Evolutionary conservation across 1,140 invertebrate genomes (phyloP).

Genomic region (Oedothorax gibbosus): DNA sequence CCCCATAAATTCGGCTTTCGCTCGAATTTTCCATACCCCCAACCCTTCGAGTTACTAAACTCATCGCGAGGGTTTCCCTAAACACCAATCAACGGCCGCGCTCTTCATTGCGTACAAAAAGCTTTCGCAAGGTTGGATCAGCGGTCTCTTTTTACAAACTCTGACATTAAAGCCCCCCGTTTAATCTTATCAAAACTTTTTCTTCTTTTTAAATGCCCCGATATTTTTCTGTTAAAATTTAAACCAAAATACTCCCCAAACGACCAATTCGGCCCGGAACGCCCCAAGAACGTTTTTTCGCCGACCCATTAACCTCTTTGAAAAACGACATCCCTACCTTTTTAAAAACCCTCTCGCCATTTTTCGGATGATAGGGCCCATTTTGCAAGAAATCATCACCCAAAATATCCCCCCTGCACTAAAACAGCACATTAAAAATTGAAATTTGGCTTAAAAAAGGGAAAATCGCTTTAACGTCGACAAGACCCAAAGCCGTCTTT

Average conservation of each 20-base stretch:
- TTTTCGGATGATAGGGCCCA: too few relatives aligned
- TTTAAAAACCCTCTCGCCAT: too few relatives aligned
- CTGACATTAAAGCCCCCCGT: neutral
- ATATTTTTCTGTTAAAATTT: neutral
- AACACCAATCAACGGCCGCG: neutral
- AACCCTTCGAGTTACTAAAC: neutral
- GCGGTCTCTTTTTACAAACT: conserved; percentile 1
- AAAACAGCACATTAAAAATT: neutral
- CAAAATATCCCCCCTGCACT: neutral
- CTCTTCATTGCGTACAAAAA: neutral
- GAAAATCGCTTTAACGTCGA: neutral
- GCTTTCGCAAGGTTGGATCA: neutral
- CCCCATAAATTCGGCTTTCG: conserved; percentile 11
- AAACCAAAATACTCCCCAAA: neutral
- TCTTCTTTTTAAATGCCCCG: neutral
- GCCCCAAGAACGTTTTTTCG: neutral
- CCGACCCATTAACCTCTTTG: neutral
- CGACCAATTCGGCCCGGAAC: too few relatives aligned
- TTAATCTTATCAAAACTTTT: neutral
- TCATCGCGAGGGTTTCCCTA: neutral
- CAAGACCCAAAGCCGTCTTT: neutral
- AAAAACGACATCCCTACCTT: neutral
- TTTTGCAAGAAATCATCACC: neutral
- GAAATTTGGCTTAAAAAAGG: neutral
- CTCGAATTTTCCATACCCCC: neutral